Percentiles rank a stretch among this genome's conserved stretches.
phyloP scores from a whole-genome alignment of 1,140 invertebrate species.

The Hydropsyche tenuis region DNA sequence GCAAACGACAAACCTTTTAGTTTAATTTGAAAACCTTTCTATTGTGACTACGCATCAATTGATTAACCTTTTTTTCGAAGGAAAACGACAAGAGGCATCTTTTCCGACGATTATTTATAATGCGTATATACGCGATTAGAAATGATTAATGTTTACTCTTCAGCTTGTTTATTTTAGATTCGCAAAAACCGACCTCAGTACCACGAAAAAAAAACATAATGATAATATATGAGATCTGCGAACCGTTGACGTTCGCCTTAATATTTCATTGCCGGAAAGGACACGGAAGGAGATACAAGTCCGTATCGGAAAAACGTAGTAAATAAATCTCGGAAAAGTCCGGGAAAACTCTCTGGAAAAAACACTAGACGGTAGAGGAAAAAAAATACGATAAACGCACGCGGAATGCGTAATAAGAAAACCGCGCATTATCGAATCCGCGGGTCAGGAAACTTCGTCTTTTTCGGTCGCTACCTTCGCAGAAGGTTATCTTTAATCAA shows the following conservation, averaged over 20 bases:
- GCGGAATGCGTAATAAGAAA: too few relatives aligned
- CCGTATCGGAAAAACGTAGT: conserved; percentile 5
- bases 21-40: conserved; percentile 15
- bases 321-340: conserved; percentile 2
- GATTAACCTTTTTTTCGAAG: background rate
- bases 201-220: conserved; percentile 8
- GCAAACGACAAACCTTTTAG: background rate
- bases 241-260: conserved; percentile 5
- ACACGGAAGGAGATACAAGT: background rate
- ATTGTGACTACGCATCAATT: background rate
- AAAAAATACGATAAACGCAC: too few relatives aligned
- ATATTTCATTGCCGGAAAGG: conserved; percentile 15
- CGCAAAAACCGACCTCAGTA: background rate
- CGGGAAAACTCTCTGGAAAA: background rate
- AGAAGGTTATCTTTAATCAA: conserved; percentile 23
- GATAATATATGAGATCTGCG: background rate
- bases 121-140: background rate
- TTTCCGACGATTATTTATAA: background rate
- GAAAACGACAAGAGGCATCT: background rate
- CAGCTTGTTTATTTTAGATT: background rate
- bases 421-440: too few relatives aligned
- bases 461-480: too few relatives aligned
- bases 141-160: conserved; percentile 13
- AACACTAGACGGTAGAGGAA: background rate
- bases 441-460: too few relatives aligned